Percentiles rank a stretch among this genome's conserved stretches.
These are phyloP conservation scores for Spea multiplicata DNA, from an alignment of 2,113 vertebrate genomes.

Conservation along the genomic window DNA sequence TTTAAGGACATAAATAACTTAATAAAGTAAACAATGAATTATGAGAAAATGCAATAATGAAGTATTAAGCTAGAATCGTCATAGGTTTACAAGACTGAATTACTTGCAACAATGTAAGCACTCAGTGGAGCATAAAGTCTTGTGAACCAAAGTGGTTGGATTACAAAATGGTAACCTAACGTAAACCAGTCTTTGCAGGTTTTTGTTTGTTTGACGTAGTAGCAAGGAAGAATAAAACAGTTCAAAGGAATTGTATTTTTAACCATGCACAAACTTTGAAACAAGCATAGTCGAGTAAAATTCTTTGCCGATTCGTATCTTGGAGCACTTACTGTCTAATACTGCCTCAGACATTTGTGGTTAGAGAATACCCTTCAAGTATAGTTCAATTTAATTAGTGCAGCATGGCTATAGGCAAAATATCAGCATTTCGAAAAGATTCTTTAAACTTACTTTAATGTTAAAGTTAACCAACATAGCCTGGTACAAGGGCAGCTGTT, in stretches of 20 bases:
- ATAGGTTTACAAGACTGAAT: background rate
- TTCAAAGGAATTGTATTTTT: constrained; percentile 3
- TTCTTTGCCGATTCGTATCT: background rate
- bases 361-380: background rate
- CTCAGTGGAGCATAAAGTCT: constrained; percentile 19
- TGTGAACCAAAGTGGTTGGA: constrained; percentile 10
- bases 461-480: too few relatives aligned
- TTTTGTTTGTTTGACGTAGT: constrained; percentile 37
- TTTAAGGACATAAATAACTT: too few relatives aligned
- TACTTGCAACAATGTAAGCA: background rate
- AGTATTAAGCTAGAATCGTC: background rate
- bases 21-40: too few relatives aligned
- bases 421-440: too few relatives aligned
- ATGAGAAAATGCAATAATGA: constrained; percentile 9
- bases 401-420: too few relatives aligned
- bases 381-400: background rate
- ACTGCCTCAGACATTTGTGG: background rate
- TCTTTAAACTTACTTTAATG: too few relatives aligned
- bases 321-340: background rate
- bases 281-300: background rate
- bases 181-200: constrained; percentile 4
- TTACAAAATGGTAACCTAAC: constrained; percentile 15
- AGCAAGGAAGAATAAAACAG: constrained; percentile 18
- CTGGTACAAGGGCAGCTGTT: too few relatives aligned
- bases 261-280: constrained; percentile 19